These are phyloP conservation scores for Pristionchus maxplancki DNA, from an alignment of 2,888 invertebrate species.

Conservation along the genomic window DNA sequence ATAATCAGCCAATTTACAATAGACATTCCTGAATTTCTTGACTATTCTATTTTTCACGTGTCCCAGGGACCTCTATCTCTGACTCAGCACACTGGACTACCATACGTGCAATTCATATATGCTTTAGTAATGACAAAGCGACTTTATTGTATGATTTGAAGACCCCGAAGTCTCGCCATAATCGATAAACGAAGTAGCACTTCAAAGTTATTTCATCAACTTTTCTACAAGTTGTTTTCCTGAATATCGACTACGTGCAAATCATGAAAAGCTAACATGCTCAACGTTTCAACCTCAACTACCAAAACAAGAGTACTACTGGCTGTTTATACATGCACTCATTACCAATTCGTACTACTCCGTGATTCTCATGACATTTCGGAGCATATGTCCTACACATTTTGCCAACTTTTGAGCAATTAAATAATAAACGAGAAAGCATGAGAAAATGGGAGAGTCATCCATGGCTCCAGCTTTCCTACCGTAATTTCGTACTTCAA, in stretches of 20 bases:
- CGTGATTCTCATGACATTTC: background rate
- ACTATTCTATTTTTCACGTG: background rate
- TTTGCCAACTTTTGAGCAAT: background rate
- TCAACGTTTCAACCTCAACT: too few relatives aligned
- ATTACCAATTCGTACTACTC: background rate
- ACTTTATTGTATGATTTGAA: background rate
- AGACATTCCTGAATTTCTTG: background rate
- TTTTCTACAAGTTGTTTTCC: too few relatives aligned
- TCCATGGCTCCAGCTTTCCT: too few relatives aligned
- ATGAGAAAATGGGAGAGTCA: too few relatives aligned
- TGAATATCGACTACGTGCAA: too few relatives aligned
- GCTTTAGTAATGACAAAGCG: background rate
- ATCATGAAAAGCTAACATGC: too few relatives aligned
- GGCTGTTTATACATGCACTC: background rate
- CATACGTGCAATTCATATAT: background rate
- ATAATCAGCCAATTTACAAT: background rate
- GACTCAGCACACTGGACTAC: background rate
- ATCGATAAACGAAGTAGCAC: slow-evolving; percentile 13
- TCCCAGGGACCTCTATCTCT: background rate
- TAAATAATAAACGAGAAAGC: too few relatives aligned
- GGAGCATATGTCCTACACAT: background rate
- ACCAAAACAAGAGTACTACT: background rate
- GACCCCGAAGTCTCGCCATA: background rate
- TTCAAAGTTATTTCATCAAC: background rate
- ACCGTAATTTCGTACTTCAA: too few relatives aligned